A percentile compares a stretch with the other conserved stretches of the same genome.
These are phyloP conservation scores for Gonatopus flavifemur DNA, from an alignment of 1,140 invertebrate genomes.

Conservation along the genomic window DNA sequence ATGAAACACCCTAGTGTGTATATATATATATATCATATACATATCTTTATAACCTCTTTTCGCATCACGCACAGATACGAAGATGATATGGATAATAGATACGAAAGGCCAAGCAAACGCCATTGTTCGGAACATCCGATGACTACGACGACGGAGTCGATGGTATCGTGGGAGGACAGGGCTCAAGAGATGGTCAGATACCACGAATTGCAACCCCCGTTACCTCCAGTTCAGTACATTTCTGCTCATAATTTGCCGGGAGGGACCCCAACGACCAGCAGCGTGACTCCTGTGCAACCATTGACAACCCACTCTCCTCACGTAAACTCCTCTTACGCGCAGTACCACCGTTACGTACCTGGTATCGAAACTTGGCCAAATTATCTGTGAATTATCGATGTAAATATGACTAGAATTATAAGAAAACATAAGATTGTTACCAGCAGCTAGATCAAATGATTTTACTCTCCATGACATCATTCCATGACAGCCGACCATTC, in stretches of 20 bases:
- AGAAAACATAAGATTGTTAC: constrained; percentile 1
- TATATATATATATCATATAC: too few species aligned
- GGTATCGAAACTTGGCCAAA: constrained; percentile 47
- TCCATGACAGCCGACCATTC: constrained; percentile 55
- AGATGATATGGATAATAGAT: too few species aligned
- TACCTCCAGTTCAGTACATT: constrained; percentile 49
- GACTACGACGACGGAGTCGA: constrained; percentile 27
- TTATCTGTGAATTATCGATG: constrained; percentile 34
- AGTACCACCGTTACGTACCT: constrained; percentile 47
- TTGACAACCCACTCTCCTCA: constrained; percentile 32
- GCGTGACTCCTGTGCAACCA: constrained; percentile 34
- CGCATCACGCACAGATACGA: constrained; percentile 42
- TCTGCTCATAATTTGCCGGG: too few species aligned
- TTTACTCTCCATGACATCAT: constrained; percentile 55
- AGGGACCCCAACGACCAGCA: constrained; percentile 36
- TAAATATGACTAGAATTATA: too few species aligned
- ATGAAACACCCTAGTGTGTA: too few species aligned
- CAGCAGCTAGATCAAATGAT: background rate
- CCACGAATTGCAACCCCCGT: constrained; percentile 57
- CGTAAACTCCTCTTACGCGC: constrained; percentile 34
- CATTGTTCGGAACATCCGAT: constrained; percentile 43
- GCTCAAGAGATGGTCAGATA: constrained; percentile 55
- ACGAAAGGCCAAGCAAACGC: constrained; percentile 49
- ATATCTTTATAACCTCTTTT: too few species aligned
- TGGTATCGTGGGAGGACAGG: constrained; percentile 45